phyloP scores from a whole-genome alignment of 2,888 invertebrate genomes.

The Ischnus inquisitorius region DNA sequence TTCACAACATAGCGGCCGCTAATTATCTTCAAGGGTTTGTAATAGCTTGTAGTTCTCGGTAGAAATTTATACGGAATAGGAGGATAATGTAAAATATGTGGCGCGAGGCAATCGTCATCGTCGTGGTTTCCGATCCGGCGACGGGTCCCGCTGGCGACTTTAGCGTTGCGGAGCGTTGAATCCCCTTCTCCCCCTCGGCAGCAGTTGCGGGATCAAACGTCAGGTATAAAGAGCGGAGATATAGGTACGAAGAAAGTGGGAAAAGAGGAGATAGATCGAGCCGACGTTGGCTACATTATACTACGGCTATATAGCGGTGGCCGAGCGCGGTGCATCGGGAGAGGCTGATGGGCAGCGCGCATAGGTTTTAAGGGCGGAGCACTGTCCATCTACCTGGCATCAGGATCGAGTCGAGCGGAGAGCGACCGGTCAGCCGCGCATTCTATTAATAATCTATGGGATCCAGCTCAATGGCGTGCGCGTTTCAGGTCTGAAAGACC shows the following conservation, averaged over 20 bases:
- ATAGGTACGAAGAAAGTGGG: constrained; percentile 19
- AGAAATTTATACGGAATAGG: not conserved
- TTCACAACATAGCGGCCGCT: constrained; percentile 32
- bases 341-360: constrained; percentile 64
- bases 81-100: constrained; percentile 7
- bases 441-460: constrained; percentile 85
- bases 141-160: constrained; percentile 22
- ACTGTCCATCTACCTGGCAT: constrained; percentile 79
- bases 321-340: constrained; percentile 55
- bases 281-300: constrained; percentile 56
- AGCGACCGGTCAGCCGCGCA: constrained; percentile 79
- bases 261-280: constrained; percentile 53
- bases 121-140: constrained; percentile 46
- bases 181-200: constrained; percentile 30
- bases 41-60: constrained; percentile 47
- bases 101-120: constrained; percentile 49
- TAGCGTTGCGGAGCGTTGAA: constrained; percentile 16
- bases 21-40: constrained; percentile 55
- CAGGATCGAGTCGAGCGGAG: constrained; percentile 51
- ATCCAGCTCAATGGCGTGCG: constrained; percentile 76
- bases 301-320: constrained; percentile 18
- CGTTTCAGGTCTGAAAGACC: constrained; percentile 66
- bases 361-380: constrained; percentile 79
- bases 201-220: constrained; percentile 53
- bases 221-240: constrained; percentile 36